Base-by-base conservation (phyloP, 2,797 vertebrate genomes). In the Kryptopterus vitreolus region DNA sequence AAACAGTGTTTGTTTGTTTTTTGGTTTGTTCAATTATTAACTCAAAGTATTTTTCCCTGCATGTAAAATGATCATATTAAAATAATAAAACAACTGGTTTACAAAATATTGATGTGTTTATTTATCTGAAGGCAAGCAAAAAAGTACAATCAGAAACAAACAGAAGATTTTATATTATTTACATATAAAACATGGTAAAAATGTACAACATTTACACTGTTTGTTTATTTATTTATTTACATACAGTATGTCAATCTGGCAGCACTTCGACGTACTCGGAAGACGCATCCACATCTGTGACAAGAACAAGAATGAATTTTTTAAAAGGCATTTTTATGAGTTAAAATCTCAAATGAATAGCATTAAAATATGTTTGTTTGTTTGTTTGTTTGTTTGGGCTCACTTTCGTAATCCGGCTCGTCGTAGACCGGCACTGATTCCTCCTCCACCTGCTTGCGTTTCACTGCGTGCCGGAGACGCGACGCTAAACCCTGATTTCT, bases 401-500 rank as follows among this genome's bases (percentile, higher is more conserved):
- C 81, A 93, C 92, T 90, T 26, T 90, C 90, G 43, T 91, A 91
- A 0, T 87, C 88, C 0, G 46, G 22, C 0, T 69, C 77, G 1
- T 86, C 87, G 0, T 86, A 58, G 0, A 8, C 0, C 9, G 72
- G 61, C 4, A 15, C 5, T 2, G 29, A 50, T 8, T 78, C 53
- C 11, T 53, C 20, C 13, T 78, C 0, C 16, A 78, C 50, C 0
- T 80, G 87, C 85, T 90, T 92, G 63, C 87, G 91, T 46, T 90
- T 91, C 59, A 92, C 48, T 0, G 83, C 61, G 59, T 83, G 81
- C 1, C 87, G 78, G 29, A 94, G 87, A 13, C 85, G 90, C 1
- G 84, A 85, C 50, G 80, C 78, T 33, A 94, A 72, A 1, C 93
- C 93, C 83, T 91, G 87, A 74, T 91, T 87, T 79, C 29, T 90